These are phyloP conservation scores for Nycticebus coucang DNA, from an alignment of 2,113 vertebrate species.

Conservation along the genomic window DNA sequence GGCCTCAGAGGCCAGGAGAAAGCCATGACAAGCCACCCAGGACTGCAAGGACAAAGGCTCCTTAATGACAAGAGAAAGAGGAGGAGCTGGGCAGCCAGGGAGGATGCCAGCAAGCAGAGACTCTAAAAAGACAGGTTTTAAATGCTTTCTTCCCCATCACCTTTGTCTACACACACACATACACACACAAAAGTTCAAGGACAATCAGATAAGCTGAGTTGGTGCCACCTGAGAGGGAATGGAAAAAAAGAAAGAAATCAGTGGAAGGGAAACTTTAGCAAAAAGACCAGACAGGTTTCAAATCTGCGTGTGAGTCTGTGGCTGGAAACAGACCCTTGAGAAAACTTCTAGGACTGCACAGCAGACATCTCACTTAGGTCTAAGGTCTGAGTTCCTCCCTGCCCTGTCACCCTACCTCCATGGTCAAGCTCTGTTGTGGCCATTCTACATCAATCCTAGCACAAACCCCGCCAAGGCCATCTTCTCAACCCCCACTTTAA, in stretches of 20 bases:
- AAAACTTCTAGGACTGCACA: not conserved
- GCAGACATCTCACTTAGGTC: fast-evolving
- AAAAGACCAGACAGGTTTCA: not conserved
- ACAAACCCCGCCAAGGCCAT: not conserved
- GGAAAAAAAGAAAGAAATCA: not conserved
- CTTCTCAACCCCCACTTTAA: not conserved
- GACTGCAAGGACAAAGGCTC: not conserved
- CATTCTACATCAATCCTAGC: not conserved
- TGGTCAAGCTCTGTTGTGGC: not conserved
- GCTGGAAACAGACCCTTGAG: not conserved
- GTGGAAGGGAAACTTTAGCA: not conserved
- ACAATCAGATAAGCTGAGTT: conserved; percentile 20
- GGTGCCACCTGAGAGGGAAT: not conserved
- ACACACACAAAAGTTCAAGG: not conserved
- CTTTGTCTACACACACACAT: not conserved
- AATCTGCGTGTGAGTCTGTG: fast-evolving
- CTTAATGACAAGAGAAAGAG: not conserved
- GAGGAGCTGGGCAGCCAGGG: not conserved
- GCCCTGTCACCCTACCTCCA: no score
- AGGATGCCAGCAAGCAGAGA: not conserved
- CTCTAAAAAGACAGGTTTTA: not conserved
- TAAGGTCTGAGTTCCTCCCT: not conserved
- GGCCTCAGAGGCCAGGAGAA: not conserved
- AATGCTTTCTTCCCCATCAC: not conserved
- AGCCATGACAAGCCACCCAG: not conserved